Evolutionary conservation across 2,113 vertebrate genomes (phyloP), one percentile per base, ranked within the genome.

Genomic region (Tragelaphus strepsiceros): DNA sequence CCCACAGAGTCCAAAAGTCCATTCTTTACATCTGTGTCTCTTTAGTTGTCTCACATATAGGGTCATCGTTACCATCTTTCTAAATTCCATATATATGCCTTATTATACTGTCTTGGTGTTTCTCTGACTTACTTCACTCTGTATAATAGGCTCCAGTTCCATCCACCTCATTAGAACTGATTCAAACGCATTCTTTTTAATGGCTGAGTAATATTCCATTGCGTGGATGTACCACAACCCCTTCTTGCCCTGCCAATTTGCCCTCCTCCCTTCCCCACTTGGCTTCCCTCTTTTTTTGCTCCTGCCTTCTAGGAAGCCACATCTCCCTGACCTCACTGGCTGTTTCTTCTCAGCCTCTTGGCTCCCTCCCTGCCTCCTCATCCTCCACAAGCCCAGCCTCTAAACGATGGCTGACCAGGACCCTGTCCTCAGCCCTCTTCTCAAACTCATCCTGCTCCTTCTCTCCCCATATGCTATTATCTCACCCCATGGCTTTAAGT

Each of bases 21-120:
- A 4, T 71, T 71, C n/a, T 35, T 71, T 71, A 71, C 64, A 71
- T 35, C 64, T 71, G n/a, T 35, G 64, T 35, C n/a, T 67, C 16
- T 71, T 11, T 71, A 11, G 64, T 4, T 35, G 4, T 21, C 64
- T 71, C 0, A 0, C 17, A 35, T 71, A 71, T 2, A 71, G 17
- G 64, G 64, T 71, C n/a, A 71, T 21, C 9, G 10, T 21, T 35
- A 35, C 64, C 17, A 71, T 35, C 64, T 71, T 71, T 71, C n/a
- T 71, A 71, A 71, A 71, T 71, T 71, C n/a, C 17, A 5, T 71
- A 35, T 35, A 71, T 21, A 35, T 71, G n/a, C 0, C 0, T 21
- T 71, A 71, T 0, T 71, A 35, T 35, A 71, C 64, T 35, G 64
- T 71, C 2, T 35, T 35, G n/a, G 64, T 35, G 8, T 21, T 11